phyloP scores from a whole-genome alignment of 2,797 vertebrate species.

The Rachycentron canadum region DNA sequence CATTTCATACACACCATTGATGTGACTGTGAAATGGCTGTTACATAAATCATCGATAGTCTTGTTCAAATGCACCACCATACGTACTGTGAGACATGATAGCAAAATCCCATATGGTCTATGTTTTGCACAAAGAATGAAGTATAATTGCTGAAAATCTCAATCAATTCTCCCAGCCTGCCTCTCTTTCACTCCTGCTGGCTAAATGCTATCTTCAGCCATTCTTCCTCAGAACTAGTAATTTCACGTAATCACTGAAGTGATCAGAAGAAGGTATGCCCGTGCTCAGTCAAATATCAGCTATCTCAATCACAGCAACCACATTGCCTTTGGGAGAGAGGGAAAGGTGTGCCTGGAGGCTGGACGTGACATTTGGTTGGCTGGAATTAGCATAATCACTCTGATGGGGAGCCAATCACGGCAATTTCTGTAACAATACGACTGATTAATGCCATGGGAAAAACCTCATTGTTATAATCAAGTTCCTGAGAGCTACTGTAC shows the following conservation, averaged over 20 bases:
- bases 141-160: slow-evolving; percentile 82
- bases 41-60: slow-evolving; percentile 59
- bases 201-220: slow-evolving; percentile 78
- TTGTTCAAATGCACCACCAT: slow-evolving; percentile 52
- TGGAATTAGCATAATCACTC: slow-evolving; percentile 85
- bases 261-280: slow-evolving; percentile 77
- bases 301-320: slow-evolving; percentile 77
- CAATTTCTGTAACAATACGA: slow-evolving; percentile 82
- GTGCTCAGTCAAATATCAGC: slow-evolving; percentile 82
- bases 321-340: slow-evolving; percentile 63
- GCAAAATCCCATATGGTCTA: slow-evolving; percentile 62
- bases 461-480: slow-evolving; percentile 81
- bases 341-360: slow-evolving; percentile 74
- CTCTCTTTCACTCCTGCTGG: slow-evolving; percentile 75
- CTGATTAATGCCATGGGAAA: slow-evolving; percentile 84
- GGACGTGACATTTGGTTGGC: slow-evolving; percentile 85
- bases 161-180: slow-evolving; percentile 79
- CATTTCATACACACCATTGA: slow-evolving; percentile 46
- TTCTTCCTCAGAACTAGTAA: slow-evolving; percentile 81
- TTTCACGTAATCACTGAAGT: slow-evolving; percentile 84
- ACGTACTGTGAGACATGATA: slow-evolving; percentile 27
- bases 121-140: slow-evolving; percentile 78
- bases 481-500: slow-evolving; percentile 75
- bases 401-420: slow-evolving; percentile 82
- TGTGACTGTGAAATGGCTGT: slow-evolving; percentile 39